phyloP scores from a whole-genome alignment of 2,113 vertebrate species.

The Sakesphorus luctuosus region DNA sequence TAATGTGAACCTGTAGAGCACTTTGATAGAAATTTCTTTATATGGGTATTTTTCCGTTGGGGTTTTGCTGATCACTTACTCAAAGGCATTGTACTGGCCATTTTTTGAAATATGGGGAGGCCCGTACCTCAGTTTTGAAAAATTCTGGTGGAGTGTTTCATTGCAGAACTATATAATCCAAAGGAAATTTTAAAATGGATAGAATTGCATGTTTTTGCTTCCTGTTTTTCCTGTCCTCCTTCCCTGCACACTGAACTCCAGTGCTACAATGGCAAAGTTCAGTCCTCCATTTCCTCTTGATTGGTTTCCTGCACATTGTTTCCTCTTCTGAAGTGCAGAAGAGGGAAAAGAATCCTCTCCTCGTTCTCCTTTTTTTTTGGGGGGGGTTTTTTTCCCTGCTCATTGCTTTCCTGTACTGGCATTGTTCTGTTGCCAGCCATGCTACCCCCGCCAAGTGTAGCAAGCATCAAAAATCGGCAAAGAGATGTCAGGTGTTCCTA shows the following conservation, averaged over 20 bases:
- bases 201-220: not conserved
- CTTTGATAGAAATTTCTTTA: not conserved
- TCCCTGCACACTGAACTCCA: accelerated
- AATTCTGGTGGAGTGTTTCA: not conserved
- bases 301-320: not conserved
- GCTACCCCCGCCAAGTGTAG: not conserved
- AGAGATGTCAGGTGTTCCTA: not conserved
- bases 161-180: not conserved
- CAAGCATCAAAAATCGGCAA: not conserved
- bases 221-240: not conserved
- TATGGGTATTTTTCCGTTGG: not conserved
- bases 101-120: not conserved
- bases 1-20: accelerated
- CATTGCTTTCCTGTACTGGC: not conserved
- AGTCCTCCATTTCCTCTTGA: not conserved
- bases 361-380: accelerated
- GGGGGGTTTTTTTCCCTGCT: not conserved
- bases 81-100: not conserved
- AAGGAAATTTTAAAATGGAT: not conserved
- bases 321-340: not conserved
- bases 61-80: not conserved
- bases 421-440: not conserved
- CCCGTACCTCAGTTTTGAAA: not conserved
- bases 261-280: not conserved
- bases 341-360: not conserved